Percentiles rank a stretch among this genome's conserved stretches.
Conservation (phyloP, 2,797 vertebrate genomes). For the Darevskia mixta region DNA sequence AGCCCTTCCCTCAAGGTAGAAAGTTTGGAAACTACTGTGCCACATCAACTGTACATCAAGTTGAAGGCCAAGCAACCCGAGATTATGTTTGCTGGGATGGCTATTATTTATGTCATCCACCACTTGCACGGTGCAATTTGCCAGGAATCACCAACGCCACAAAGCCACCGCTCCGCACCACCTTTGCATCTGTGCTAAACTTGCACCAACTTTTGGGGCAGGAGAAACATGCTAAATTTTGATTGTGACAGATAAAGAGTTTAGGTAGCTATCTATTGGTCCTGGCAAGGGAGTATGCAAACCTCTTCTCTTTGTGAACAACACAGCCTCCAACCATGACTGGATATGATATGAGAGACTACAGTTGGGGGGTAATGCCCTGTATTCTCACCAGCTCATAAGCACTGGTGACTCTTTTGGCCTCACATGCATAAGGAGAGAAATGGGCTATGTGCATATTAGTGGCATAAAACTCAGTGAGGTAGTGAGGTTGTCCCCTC, state of each 20-base stretch:
- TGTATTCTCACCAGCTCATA: background rate
- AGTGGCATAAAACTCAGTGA: too few relatives aligned
- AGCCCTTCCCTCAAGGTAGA: background rate
- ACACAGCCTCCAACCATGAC: background rate
- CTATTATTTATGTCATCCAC: background rate
- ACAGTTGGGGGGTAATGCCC: background rate
- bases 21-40: background rate
- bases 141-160: background rate
- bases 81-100: background rate
- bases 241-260: background rate
- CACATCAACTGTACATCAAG: background rate
- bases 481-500: too few relatives aligned
- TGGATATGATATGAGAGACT: background rate
- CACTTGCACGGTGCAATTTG: background rate
- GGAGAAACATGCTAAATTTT: background rate
- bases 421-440: background rate
- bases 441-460: too few relatives aligned
- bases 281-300: background rate
- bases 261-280: background rate
- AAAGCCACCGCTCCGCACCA: background rate
- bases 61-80: background rate
- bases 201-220: background rate
- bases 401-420: background rate
- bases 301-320: background rate
- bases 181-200: background rate